phyloP scores from a whole-genome alignment of 1,140 invertebrate genomes.

The Lutraria rhynchaena region DNA sequence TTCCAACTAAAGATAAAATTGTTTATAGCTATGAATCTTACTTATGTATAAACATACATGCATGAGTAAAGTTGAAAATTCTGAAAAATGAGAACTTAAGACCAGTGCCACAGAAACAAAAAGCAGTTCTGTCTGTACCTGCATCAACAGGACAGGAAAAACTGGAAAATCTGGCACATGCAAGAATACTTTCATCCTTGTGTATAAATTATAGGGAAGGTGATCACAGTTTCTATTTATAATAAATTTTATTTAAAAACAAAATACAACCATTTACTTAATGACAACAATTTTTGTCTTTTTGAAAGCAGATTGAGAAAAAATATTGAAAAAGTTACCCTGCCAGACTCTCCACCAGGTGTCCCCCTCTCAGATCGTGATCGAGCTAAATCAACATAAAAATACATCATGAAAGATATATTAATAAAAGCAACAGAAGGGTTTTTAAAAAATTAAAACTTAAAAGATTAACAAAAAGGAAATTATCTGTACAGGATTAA shows the following conservation, averaged over 20 bases:
- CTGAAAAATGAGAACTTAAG: too few species aligned
- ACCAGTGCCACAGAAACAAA: too few species aligned
- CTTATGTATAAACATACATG: too few species aligned
- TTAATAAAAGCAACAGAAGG: background rate
- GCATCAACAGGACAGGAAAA: too few species aligned
- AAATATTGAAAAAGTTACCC: too few species aligned
- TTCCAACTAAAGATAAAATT: too few species aligned
- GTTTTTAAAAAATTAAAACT: background rate
- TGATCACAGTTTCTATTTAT: background rate
- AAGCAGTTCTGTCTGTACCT: too few species aligned
- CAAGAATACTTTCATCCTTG: constrained; percentile 2
- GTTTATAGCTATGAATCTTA: too few species aligned
- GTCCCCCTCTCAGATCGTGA: constrained; percentile 42
- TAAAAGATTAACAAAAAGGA: background rate
- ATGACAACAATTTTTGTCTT: background rate
- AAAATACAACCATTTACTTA: background rate
- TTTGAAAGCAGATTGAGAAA: background rate
- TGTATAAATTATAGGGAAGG: background rate
- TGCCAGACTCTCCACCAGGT: constrained; percentile 35
- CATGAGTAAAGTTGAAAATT: too few species aligned
- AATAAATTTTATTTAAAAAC: background rate
- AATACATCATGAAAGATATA: background rate
- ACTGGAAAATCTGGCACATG: too few species aligned
- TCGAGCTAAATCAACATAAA: constrained; percentile 14
- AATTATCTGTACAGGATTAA: constrained; percentile 16